Evolutionary conservation across 2,797 vertebrate species (phyloP).

Genomic region (Tadarida brasiliensis): DNA sequence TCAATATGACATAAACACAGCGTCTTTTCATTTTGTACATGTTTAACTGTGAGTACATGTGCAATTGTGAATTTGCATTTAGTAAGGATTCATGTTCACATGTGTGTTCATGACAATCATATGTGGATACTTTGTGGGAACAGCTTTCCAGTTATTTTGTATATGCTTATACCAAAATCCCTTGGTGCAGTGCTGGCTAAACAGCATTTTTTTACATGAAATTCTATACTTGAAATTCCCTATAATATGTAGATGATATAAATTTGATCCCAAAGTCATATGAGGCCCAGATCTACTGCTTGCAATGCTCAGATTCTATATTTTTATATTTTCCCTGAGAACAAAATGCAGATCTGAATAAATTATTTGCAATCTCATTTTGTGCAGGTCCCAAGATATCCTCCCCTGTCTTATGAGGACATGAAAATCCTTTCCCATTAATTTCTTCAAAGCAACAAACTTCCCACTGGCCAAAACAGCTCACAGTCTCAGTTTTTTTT

Average conservation of each 20-base stretch:
- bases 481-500: neutral
- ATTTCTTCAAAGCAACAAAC: neutral
- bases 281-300: neutral
- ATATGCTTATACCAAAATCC: neutral
- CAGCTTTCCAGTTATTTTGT: neutral
- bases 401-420: neutral
- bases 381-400: no score
- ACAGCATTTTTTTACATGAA: neutral
- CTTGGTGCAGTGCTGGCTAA: neutral
- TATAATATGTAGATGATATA: neutral
- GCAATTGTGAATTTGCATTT: neutral
- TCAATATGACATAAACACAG: neutral
- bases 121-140: neutral
- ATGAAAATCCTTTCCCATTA: neutral
- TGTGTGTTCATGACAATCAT: neutral
- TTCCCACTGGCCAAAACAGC: neutral
- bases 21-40: neutral
- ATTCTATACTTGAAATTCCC: neutral
- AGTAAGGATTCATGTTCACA: neutral
- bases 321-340: neutral
- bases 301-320: neutral
- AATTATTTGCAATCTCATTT: neutral
- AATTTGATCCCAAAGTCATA: neutral
- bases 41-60: neutral
- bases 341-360: neutral